phyloP scores from a whole-genome alignment of 2,888 invertebrate species.

The Laothoe populi region DNA sequence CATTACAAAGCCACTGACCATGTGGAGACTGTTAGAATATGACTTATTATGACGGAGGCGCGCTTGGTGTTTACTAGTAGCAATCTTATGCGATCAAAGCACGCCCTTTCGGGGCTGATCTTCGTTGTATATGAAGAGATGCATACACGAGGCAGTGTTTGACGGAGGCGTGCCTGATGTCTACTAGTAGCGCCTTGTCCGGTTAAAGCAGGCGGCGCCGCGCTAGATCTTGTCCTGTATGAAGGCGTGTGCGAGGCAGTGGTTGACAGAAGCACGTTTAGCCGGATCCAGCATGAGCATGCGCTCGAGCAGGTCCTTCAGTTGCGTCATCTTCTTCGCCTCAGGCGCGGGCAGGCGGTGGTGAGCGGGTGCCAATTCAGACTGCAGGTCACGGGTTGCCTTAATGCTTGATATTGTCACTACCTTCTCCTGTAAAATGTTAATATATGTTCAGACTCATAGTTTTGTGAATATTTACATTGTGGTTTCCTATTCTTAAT shows the following conservation, averaged over 20 bases:
- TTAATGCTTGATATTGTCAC: slow-evolving; percentile 97
- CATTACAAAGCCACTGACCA: background rate
- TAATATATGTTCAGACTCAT: no score
- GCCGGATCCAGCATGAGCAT: slow-evolving; percentile 96
- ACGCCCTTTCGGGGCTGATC: no score
- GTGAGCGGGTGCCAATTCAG: slow-evolving; percentile 93
- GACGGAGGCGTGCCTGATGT: no score
- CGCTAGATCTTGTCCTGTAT: slow-evolving; percentile 95
- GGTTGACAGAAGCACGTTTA: slow-evolving; percentile 96
- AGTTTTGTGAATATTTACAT: no score
- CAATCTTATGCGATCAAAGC: no score
- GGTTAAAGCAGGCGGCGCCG: background rate
- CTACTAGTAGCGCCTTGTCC: background rate
- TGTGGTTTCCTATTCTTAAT: no score
- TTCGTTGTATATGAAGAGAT: no score
- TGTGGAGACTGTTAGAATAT: background rate
- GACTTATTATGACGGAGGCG: no score
- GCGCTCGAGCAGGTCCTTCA: slow-evolving; percentile 96
- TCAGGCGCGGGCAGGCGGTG: slow-evolving; percentile 95
- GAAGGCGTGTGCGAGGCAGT: slow-evolving; percentile 96
- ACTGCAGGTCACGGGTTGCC: slow-evolving; percentile 92
- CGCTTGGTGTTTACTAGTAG: no score
- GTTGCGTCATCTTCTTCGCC: slow-evolving; percentile 94
- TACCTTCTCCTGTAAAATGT: slow-evolving; percentile 94
- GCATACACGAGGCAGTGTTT: no score